These are phyloP conservation scores for Clistopyga incitator DNA, from an alignment of 2,888 invertebrate species.

Conservation along the genomic window DNA sequence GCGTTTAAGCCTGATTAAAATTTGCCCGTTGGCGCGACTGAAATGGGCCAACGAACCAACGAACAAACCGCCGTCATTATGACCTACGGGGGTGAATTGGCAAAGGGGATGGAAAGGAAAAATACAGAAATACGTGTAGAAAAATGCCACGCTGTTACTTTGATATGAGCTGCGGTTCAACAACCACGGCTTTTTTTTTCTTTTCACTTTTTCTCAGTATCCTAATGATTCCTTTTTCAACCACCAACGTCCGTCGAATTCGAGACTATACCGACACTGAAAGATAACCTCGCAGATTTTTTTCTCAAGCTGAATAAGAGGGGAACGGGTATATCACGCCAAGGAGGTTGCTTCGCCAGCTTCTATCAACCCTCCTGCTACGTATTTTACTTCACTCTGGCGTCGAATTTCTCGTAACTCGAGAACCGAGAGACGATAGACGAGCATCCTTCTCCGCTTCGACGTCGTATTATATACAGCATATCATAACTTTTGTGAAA, in stretches of 20 bases:
- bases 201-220: conserved; percentile 39
- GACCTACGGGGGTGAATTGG: neutral
- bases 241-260: conserved; percentile 44
- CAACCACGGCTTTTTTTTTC: conserved; percentile 38
- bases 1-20: conserved; percentile 80
- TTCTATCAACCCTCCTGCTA: conserved; percentile 34
- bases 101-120: conserved; percentile 63
- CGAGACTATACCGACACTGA: conserved; percentile 45
- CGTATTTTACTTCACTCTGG: conserved; percentile 78
- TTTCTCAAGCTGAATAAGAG: conserved; percentile 46
- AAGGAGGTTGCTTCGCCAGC: conserved; percentile 26
- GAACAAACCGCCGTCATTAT: conserved; percentile 1
- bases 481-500: conserved; percentile 11
- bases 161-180: conserved; percentile 44
- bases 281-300: conserved; percentile 44
- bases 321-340: conserved; percentile 45
- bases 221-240: conserved; percentile 17
- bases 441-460: conserved; percentile 48
- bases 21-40: conserved; percentile 71
- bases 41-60: conserved; percentile 44
- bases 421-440: conserved; percentile 70
- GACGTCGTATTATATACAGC: conserved; percentile 34
- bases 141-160: conserved; percentile 42
- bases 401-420: conserved; percentile 79
- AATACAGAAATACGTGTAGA: conserved; percentile 57